These are phyloP conservation scores for Ochropacha duplaris DNA, from an alignment of 2,888 invertebrate genomes.

Conservation along the genomic window DNA sequence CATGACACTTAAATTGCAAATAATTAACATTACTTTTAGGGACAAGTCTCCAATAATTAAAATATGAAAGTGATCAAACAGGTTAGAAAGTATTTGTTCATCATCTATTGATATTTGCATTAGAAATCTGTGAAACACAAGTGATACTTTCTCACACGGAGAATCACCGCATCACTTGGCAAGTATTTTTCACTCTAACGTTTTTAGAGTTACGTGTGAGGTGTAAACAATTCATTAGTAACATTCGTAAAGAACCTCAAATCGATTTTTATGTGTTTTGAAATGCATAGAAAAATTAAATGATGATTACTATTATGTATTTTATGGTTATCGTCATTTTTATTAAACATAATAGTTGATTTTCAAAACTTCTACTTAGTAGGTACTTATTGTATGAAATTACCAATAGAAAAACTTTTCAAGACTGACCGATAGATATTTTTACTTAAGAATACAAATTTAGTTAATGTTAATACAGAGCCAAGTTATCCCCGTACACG, in stretches of 20 bases:
- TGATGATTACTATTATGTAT: no score
- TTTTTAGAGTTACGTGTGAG: no score
- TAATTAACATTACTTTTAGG: conserved; percentile 32
- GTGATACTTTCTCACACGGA: conserved; percentile 68
- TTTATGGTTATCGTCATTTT: no score
- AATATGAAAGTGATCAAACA: conserved; percentile 66
- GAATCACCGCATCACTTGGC: conserved; percentile 31
- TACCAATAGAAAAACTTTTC: no score
- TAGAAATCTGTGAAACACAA: conserved; percentile 73
- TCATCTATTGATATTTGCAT: conserved; percentile 73
- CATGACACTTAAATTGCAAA: neutral
- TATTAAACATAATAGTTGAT: no score
- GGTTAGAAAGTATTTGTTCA: conserved; percentile 73
- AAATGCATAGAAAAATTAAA: no score
- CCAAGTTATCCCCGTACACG: conserved; percentile 41
- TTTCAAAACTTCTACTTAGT: no score
- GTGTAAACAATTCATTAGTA: no score
- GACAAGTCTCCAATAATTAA: conserved; percentile 36
- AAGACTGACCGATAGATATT: neutral
- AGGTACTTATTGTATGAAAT: no score
- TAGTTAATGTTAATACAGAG: conserved; percentile 42
- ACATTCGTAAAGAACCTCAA: neutral
- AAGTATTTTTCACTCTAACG: no score
- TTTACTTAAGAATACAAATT: conserved; percentile 10
- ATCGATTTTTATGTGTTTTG: neutral